Percentiles rank a stretch among this genome's conserved stretches.
Evolutionary conservation across 1,140 invertebrate species (phyloP).

Genomic region (Sminthurides bifidus): DNA sequence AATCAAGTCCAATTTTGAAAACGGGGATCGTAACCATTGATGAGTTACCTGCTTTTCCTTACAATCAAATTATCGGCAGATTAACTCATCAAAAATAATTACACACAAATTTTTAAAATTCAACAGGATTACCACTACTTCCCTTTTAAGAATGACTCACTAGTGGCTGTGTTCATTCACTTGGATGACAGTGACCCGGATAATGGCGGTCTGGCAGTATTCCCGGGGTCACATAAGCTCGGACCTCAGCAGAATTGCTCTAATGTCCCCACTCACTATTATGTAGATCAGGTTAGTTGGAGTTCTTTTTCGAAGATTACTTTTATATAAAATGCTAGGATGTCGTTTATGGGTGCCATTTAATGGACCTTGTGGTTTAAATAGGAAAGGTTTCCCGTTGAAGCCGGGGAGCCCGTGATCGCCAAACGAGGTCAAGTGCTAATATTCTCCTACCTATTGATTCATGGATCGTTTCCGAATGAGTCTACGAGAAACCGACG

Average conservation of each 20-base stretch:
- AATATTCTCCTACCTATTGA: conserved; percentile 48
- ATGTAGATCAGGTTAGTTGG: conserved; percentile 39
- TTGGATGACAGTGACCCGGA: conserved; percentile 46
- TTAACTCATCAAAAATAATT: too few species aligned
- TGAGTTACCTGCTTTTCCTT: conserved; percentile 5
- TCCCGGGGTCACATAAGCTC: conserved; percentile 49
- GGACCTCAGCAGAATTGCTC: conserved; percentile 46
- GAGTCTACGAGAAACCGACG: conserved; percentile 39
- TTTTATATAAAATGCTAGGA: background rate
- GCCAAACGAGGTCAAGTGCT: conserved; percentile 46
- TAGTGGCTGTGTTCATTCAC: conserved; percentile 50
- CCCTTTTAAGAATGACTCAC: conserved; percentile 47
- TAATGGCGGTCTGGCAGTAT: conserved; percentile 50
- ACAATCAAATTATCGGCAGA: too few species aligned
- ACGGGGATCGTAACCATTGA: background rate
- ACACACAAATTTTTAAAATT: conserved; percentile 7
- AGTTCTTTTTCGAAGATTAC: background rate
- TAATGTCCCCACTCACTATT: conserved; percentile 41
- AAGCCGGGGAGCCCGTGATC: conserved; percentile 42
- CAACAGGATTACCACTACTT: conserved; percentile 52
- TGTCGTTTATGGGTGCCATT: background rate
- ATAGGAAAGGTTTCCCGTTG: conserved; percentile 44
- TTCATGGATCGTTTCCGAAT: conserved; percentile 50
- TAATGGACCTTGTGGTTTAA: background rate
- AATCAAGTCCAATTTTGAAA: background rate